Conservation (phyloP, 2,113 vertebrate species). For the Diadophis punctatus region DNA sequence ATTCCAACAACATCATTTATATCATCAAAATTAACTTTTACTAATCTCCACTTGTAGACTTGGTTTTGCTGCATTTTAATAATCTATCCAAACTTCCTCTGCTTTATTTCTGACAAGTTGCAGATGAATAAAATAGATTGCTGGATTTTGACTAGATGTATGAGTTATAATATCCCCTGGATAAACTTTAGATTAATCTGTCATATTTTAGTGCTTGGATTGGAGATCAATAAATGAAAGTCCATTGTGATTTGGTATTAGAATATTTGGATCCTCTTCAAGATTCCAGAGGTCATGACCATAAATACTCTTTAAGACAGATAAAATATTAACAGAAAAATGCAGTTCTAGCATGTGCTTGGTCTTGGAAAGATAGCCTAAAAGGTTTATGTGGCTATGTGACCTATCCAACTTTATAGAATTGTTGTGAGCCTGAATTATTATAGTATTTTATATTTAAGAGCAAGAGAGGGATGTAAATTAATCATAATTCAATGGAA, state of each 20-base stretch:
- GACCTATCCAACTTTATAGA: background rate
- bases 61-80: background rate
- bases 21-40: background rate
- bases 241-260: background rate
- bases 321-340: background rate
- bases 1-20: background rate
- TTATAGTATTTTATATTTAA: background rate
- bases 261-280: background rate
- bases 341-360: background rate
- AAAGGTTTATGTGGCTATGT: background rate
- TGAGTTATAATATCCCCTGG: background rate
- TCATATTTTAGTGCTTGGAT: background rate
- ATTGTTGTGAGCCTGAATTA: background rate
- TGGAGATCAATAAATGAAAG: conserved; percentile 2
- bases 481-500: background rate
- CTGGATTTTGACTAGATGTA: conserved; percentile 3
- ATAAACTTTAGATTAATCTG: conserved; percentile 17
- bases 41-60: background rate
- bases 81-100: background rate
- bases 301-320: conserved; percentile 1
- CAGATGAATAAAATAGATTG: background rate
- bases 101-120: background rate
- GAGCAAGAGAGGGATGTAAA: background rate
- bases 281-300: conserved; percentile 1
- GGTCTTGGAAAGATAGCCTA: background rate